A percentile compares a stretch with the other conserved stretches of the same genome.
These are phyloP conservation scores for Idaea aversata DNA, from an alignment of 2,888 invertebrate species.

Conservation along the genomic window DNA sequence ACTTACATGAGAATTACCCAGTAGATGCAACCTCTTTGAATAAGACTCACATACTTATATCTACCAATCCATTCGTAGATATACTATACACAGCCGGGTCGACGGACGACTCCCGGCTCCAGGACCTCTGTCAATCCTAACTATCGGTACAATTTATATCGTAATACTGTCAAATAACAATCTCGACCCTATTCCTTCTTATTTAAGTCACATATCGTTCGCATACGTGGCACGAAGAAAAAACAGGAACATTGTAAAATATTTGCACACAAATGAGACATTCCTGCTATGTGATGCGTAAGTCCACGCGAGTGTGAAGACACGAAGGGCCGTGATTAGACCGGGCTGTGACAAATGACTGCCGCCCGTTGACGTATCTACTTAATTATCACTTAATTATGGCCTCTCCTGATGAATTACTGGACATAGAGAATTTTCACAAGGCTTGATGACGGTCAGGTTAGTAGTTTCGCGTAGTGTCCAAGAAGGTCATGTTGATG, in stretches of 20 bases:
- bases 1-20: no score
- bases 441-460: background rate
- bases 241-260: constrained; percentile 21
- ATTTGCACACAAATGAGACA: constrained; percentile 22
- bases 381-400: constrained; percentile 31
- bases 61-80: no score
- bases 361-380: constrained; percentile 25
- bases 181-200: no score
- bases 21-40: background rate
- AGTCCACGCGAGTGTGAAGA: constrained; percentile 12
- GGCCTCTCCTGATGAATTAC: constrained; percentile 23
- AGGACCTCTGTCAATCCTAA: no score
- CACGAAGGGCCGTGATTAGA: constrained; percentile 17
- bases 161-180: no score
- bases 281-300: constrained; percentile 14
- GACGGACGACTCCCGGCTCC: no score
- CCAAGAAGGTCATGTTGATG: background rate
- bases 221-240: constrained; percentile 6
- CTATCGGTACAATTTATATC: constrained; percentile 2
- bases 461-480: background rate
- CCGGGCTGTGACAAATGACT: constrained; percentile 18
- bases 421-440: constrained; percentile 18
- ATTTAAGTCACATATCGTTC: no score
- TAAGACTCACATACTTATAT: no score
- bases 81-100: no score